Percentiles rank a stretch among this genome's conserved stretches.
phyloP scores from a whole-genome alignment of 2,113 vertebrate genomes.

The Phasianus colchicus region DNA sequence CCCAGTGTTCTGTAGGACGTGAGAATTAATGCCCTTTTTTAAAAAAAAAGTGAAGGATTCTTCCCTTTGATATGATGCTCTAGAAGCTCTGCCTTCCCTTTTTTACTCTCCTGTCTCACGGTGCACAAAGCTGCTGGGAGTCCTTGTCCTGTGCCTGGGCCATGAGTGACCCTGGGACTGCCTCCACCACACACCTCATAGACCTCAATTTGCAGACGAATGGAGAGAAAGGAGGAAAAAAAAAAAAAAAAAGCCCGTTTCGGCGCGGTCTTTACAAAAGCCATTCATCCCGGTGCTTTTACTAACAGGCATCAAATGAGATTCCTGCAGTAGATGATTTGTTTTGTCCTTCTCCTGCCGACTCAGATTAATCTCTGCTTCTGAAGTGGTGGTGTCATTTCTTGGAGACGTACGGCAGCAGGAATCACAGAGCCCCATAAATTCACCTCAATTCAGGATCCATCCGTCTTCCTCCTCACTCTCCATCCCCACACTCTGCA shows the following conservation, averaged over 20 bases:
- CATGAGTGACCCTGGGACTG: accelerated
- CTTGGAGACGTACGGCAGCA: conserved; percentile 28
- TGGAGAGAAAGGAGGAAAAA: not conserved
- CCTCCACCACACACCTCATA: accelerated
- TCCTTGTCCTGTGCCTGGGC: accelerated
- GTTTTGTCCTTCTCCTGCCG: conserved; percentile 70
- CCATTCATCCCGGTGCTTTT: conserved; percentile 34
- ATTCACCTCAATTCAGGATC: conserved; percentile 48
- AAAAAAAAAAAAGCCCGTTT: not conserved
- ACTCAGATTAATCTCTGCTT: conserved; percentile 70
- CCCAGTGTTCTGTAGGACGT: not conserved
- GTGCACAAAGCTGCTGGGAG: not conserved
- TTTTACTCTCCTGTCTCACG: accelerated
- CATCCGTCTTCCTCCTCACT: conserved; percentile 36
- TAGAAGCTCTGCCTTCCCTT: not conserved
- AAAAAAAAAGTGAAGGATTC: not conserved
- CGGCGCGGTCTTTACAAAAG: not conserved
- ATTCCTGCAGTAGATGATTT: conserved; percentile 66
- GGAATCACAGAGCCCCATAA: conserved; percentile 46
- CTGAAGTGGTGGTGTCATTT: conserved; percentile 67
- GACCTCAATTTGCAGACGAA: not conserved
- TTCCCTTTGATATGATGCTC: not conserved
- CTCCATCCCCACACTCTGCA: not conserved
- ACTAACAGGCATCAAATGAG: conserved; percentile 41
- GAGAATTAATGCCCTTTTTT: not conserved